Evolutionary conservation across 1,140 invertebrate genomes (phyloP), one percentile per base, ranked within the genome.

Genomic region (Aphelinus atriplicis): DNA sequence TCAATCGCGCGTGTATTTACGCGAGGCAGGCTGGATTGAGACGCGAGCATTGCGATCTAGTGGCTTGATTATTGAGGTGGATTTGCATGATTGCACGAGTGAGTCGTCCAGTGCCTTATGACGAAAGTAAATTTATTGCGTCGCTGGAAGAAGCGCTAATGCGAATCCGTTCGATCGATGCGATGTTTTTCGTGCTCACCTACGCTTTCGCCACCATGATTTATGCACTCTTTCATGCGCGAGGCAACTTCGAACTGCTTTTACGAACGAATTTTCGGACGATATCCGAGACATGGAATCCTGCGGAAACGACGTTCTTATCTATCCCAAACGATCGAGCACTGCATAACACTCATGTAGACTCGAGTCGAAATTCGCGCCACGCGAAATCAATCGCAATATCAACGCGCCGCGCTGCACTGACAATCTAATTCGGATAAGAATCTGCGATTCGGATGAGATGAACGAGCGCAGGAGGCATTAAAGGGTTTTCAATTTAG

Each of bases 1-100:
- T 75, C 63, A 75, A 75, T 70, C 48, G 5, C 6, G 50, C 46
- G 45, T 4, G 42, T 4, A 2, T 51, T n/a, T 7, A n/a, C 57
- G 26, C 7, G 7, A 7, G 57, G 7, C n/a, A 10, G 7, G 9
- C 43, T 6, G 26, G 58, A 68, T 74, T 45, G 45, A 74, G 66
- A 56, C n/a, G 42, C 26, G 53, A 63, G 63, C n/a, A 9, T 43
- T 46, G 56, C 71, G 46, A 60, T 7, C 26, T 50, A 9, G 57
- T 53, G n/a, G 50, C 64, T 7, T 7, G 26, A 55, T 66, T 43
- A 66, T 53, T 66, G 50, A n/a, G 3, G 42, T 48, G 64, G 4
- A 66, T 55, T 66, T 66, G 64, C 50, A 45, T 55, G 62, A 46
- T 3, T 48, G 50, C 64, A 66, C 45, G 9, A 60, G 45, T 43